Evolutionary conservation across 2,113 vertebrate species (phyloP), one percentile per base, ranked within the genome.

Genomic region (Coptodon bakossiorum): DNA sequence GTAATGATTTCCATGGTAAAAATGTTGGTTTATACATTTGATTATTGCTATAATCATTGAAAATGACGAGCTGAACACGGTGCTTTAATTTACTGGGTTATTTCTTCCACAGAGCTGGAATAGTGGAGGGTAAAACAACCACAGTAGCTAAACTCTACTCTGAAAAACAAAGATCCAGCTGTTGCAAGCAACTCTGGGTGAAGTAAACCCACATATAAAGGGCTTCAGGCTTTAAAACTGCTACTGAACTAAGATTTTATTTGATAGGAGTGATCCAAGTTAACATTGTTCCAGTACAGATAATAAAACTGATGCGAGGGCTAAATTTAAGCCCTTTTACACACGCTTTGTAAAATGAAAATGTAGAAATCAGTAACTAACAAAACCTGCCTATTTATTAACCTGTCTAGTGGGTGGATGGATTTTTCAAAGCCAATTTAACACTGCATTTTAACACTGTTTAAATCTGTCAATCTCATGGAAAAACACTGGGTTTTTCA

Each of bases 371-470:
- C 27, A 78, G 27, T 78, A n/a, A 78, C 10, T 31, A 78, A 31
- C 71, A 78, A 78, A 78, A 78, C 71, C 71, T 48, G 16, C 71
- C 43, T 78, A 78, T 78, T 45, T 50, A 78, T 31, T 48, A 78
- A 78, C 68, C 40, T 48, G 43, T 50, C 27, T 31, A 13, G 45
- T 50, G 71, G 71, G 71, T 31, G 71, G 71, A 50, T 19, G 27
- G 24, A 50, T 50, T 68, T 40, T 68, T 68, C 36, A 63, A 19
- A 68, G 63, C 11, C 63, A 22, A 13, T 38, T 76, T 76, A 76
- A 50, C 2, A 0, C 68, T 76, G 24, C 40, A 5, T 76, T 76
- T 76, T 0, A 48, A 29, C 71, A 50, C 24, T 1, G 71, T 31
- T 78, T 52, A 52, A 50, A 50, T 50, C 24, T 29, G 43, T 76